These are phyloP conservation scores for Lepidochrysops patricia DNA, from an alignment of 2,888 invertebrate genomes.

Conservation along the genomic window DNA sequence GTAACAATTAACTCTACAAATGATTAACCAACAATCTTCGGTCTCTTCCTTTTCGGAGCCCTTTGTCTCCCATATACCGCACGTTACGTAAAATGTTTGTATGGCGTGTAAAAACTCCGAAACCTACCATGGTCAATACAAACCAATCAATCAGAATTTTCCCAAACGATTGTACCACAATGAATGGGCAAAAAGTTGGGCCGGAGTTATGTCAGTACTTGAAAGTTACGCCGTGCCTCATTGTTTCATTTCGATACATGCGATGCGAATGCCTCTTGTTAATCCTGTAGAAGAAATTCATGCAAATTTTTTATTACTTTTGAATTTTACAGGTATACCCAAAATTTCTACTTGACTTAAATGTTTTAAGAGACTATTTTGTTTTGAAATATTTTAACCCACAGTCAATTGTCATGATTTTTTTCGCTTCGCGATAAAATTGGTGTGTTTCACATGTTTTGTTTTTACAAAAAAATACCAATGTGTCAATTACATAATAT, in stretches of 20 bases:
- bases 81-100: conserved; percentile 5
- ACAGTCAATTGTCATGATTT: too few species aligned
- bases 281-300: not conserved
- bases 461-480: too few species aligned
- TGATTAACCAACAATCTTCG: not conserved
- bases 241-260: conserved; percentile 1
- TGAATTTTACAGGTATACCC: too few species aligned
- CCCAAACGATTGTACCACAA: conserved; percentile 7
- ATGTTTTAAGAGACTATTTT: too few species aligned
- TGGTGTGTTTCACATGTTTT: too few species aligned
- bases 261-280: not conserved
- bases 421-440: too few species aligned
- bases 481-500: too few species aligned
- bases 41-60: not conserved
- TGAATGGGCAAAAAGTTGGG: conserved; percentile 7
- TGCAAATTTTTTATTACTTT: too few species aligned
- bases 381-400: too few species aligned
- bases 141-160: conserved; percentile 10
- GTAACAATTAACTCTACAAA: too few species aligned
- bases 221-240: not conserved
- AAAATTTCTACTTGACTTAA: too few species aligned
- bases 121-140: conserved; percentile 9
- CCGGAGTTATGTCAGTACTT: not conserved
- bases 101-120: conserved; percentile 1
- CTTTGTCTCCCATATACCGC: not conserved